Conservation (phyloP, 2,113 vertebrate species). For the Oreotrochilus melanogaster region DNA sequence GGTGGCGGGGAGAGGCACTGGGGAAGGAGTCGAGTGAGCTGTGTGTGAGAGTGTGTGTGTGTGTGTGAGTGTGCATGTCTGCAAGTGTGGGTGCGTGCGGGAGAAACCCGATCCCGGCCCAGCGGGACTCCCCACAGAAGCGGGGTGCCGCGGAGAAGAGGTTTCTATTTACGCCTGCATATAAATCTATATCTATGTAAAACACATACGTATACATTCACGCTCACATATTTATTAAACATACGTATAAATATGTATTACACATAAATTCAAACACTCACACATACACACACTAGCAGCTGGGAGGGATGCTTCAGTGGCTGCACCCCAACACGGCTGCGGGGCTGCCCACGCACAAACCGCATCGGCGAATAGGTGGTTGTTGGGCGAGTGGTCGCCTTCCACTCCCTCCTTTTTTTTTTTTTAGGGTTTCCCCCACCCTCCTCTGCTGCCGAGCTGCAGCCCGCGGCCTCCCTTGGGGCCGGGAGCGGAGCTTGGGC, state of each 20-base stretch:
- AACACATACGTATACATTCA: accelerated
- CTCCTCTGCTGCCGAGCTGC: neutral
- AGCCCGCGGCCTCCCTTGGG: neutral
- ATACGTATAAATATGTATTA: accelerated
- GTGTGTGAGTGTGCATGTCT: accelerated
- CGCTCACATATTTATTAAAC: too few species aligned
- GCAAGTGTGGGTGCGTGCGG: neutral
- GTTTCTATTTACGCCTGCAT: neutral
- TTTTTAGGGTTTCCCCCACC: accelerated
- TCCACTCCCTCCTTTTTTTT: neutral
- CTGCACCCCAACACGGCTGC: neutral
- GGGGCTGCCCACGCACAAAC: neutral
- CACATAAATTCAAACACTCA: too few species aligned
- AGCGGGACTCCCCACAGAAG: neutral
- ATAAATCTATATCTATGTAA: too few species aligned
- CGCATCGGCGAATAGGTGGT: accelerated
- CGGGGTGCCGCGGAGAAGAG: too few species aligned
- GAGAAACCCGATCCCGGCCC: neutral
- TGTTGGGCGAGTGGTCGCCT: neutral
- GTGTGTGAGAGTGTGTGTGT: too few species aligned
- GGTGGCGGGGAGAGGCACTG: neutral
- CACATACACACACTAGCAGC: too few species aligned
- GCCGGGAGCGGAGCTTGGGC: neutral
- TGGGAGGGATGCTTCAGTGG: neutral
- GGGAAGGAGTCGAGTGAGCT: neutral